Percentiles rank a stretch among this genome's conserved stretches.
Evolutionary conservation across 1,140 invertebrate species (phyloP).

Genomic region (Solenopsis invicta): DNA sequence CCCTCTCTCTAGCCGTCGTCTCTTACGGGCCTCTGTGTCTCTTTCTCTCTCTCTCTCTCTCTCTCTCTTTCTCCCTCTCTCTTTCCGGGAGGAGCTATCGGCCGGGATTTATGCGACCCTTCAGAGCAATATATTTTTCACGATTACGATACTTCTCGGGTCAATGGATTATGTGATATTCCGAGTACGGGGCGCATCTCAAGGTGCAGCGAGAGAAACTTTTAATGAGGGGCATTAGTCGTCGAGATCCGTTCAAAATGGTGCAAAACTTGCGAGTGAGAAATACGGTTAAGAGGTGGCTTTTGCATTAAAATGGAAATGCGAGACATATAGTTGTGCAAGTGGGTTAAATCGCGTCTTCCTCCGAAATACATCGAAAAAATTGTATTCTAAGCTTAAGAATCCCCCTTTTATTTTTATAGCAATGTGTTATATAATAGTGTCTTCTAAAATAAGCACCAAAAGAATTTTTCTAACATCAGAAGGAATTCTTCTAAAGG

Average conservation of each 20-base stretch:
- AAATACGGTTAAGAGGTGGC: conserved; percentile 36
- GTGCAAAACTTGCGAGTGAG: conserved; percentile 51
- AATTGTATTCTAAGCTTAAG: too few relatives aligned
- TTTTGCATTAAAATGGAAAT: conserved; percentile 46
- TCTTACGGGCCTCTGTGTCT: conserved; percentile 51
- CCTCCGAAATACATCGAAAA: neutral
- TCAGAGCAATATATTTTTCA: conserved; percentile 68
- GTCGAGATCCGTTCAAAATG: conserved; percentile 69
- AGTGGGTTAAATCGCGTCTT: conserved; percentile 20
- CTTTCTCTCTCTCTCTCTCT: conserved; percentile 28
- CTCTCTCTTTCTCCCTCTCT: neutral
- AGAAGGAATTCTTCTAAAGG: too few relatives aligned
- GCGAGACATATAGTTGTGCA: conserved; percentile 14
- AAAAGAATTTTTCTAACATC: too few relatives aligned
- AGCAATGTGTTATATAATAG: too few relatives aligned
- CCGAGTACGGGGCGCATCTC: conserved; percentile 52
- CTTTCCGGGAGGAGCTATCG: conserved; percentile 32
- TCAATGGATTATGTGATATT: conserved; percentile 64
- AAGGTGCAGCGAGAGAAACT: conserved; percentile 60
- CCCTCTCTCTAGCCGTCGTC: conserved; percentile 72
- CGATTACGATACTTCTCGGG: conserved; percentile 66
- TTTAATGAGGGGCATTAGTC: conserved; percentile 64
- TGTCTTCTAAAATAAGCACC: too few relatives aligned
- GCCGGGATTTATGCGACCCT: conserved; percentile 65
- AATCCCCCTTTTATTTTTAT: too few relatives aligned